Percentiles rank a stretch among this genome's conserved stretches.
phyloP scores from a whole-genome alignment of 2,113 vertebrate genomes.

The Microcebus jonahi region DNA sequence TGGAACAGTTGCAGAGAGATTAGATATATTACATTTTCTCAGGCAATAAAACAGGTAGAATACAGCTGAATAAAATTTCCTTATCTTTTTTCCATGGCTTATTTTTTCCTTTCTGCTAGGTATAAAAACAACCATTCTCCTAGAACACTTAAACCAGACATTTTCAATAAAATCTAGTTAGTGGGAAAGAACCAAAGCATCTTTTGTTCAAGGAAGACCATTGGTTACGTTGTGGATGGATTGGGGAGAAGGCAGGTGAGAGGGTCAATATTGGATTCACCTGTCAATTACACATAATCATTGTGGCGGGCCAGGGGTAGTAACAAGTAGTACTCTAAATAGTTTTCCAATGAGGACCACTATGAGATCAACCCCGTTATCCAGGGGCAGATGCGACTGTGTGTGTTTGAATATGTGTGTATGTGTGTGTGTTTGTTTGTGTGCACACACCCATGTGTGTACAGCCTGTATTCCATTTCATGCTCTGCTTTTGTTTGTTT shows the following conservation, averaged over 20 bases:
- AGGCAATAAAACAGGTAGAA: conserved; percentile 83
- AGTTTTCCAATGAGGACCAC: background rate
- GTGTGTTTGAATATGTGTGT: background rate
- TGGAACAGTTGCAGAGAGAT: conserved; percentile 82
- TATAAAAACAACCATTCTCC: conserved; percentile 78
- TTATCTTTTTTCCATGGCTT: conserved; percentile 77
- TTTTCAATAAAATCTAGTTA: conserved; percentile 82
- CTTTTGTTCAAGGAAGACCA: background rate
- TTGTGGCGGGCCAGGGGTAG: background rate
- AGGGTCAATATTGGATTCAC: background rate
- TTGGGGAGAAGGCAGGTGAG: background rate
- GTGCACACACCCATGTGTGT: too few species aligned
- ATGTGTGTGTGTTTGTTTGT: background rate
- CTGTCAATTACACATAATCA: background rate
- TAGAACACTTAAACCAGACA: conserved; percentile 74
- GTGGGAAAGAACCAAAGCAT: conserved; percentile 10
- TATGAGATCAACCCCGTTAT: background rate
- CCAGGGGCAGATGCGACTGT: background rate
- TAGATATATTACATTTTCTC: conserved; percentile 80
- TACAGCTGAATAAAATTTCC: conserved; percentile 83
- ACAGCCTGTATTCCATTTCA: background rate
- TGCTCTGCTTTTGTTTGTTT: background rate
- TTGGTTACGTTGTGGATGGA: background rate
- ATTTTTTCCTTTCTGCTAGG: conserved; percentile 75
- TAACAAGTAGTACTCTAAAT: background rate